A percentile compares a stretch with the other conserved stretches of the same genome.
Conservation (phyloP, 1,140 invertebrate genomes). For the Ctenoplectra terminalis region DNA sequence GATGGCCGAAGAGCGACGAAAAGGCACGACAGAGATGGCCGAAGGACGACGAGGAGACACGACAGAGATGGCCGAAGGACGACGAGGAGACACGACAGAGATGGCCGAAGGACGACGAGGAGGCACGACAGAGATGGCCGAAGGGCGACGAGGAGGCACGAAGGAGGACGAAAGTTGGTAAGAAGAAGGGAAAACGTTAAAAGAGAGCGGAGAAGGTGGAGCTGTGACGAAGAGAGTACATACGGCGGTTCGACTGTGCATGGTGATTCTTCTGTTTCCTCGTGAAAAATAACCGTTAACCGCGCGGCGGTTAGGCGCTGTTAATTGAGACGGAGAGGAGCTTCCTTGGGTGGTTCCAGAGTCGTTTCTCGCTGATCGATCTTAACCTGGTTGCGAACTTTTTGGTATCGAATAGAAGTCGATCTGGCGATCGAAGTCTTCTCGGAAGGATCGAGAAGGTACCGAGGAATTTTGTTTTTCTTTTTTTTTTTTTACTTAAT, state of each 20-base stretch:
- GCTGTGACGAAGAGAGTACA: constrained; percentile 11
- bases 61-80: too few species aligned
- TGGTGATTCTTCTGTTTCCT: constrained; percentile 33
- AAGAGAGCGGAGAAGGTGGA: neutral
- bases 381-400: constrained; percentile 23
- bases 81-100: too few species aligned
- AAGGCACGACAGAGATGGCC: too few species aligned
- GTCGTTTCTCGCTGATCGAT: too few species aligned
- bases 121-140: too few species aligned
- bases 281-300: constrained; percentile 74
- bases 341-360: constrained; percentile 39
- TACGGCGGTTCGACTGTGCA: constrained; percentile 38
- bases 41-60: too few species aligned
- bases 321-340: constrained; percentile 28
- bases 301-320: constrained; percentile 29
- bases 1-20: too few species aligned
- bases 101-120: too few species aligned
- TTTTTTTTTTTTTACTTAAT: neutral
- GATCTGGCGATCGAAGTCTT: constrained; percentile 3
- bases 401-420: constrained; percentile 27
- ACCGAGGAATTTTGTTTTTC: neutral
- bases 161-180: neutral
- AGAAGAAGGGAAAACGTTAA: constrained; percentile 23
- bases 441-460: too few species aligned
- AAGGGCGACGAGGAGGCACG: too few species aligned